Conservation (phyloP, 2,797 vertebrate species). For the Echeneis naucrates region DNA sequence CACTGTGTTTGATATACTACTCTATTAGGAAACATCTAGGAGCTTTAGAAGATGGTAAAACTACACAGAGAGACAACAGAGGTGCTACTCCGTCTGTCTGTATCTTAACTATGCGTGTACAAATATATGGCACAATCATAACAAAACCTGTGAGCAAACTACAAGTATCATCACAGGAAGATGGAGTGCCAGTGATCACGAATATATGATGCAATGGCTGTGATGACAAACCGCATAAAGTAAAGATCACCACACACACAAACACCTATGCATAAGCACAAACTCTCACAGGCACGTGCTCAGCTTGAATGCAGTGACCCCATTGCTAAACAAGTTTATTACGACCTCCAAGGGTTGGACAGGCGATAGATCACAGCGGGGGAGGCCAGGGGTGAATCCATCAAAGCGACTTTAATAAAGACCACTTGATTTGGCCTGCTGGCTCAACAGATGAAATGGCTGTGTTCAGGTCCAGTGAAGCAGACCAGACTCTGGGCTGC, state of each 20-base stretch:
- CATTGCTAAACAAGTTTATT: conserved; percentile 80
- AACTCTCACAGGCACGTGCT: conserved; percentile 24
- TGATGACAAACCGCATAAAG: conserved; percentile 18
- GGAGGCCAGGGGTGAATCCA: conserved; percentile 75
- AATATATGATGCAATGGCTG: conserved; percentile 8
- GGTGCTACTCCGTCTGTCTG: conserved; percentile 20
- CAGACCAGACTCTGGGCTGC: conserved; percentile 46
- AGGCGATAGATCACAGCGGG: conserved; percentile 78
- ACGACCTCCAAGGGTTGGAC: conserved; percentile 75
- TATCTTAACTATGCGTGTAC: conserved; percentile 28
- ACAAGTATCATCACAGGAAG: conserved; percentile 43
- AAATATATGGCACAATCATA: conserved; percentile 50
- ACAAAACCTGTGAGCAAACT: conserved; percentile 25
- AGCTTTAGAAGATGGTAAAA: conserved; percentile 40
- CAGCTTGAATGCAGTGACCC: conserved; percentile 59
- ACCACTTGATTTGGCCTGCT: conserved; percentile 77
- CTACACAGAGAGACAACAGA: conserved; percentile 40
- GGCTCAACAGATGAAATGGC: conserved; percentile 74
- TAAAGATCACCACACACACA: conserved; percentile 17
- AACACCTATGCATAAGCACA: conserved; percentile 22
- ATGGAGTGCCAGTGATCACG: conserved; percentile 32
- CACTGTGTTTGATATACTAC: conserved; percentile 66
- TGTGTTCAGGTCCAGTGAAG: conserved; percentile 76
- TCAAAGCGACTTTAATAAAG: conserved; percentile 81
- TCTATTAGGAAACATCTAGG: conserved; percentile 51